phyloP scores from a whole-genome alignment of 2,113 vertebrate genomes.

The Numida meleagris region DNA sequence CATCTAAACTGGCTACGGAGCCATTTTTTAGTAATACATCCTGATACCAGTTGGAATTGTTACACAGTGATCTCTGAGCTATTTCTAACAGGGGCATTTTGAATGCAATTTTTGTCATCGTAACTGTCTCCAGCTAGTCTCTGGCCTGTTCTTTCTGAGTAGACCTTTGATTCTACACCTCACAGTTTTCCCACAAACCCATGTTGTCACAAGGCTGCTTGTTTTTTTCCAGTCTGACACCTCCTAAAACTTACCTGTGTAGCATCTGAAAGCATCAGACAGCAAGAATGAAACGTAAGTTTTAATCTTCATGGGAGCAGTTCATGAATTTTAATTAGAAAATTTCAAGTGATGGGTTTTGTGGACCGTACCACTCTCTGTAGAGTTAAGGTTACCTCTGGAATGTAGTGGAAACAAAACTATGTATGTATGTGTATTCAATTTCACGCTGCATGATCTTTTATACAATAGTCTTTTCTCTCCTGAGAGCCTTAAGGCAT shows the following conservation, averaged over 20 bases:
- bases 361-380: background rate
- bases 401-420: background rate
- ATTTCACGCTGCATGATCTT: background rate
- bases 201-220: background rate
- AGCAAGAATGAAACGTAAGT: background rate
- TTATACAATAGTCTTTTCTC: background rate
- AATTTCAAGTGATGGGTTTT: background rate
- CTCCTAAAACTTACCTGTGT: background rate
- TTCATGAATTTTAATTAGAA: background rate
- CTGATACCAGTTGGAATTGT: background rate
- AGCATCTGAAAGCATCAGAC: background rate
- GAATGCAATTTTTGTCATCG: background rate
- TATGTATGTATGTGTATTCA: background rate
- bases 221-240: background rate
- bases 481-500: background rate
- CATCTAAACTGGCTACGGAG: conserved; percentile 24
- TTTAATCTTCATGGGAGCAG: background rate
- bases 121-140: background rate
- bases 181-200: background rate
- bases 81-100: conserved; percentile 43
- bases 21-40: conserved; percentile 47
- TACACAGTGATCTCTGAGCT: conserved; percentile 32
- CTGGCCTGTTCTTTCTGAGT: background rate
- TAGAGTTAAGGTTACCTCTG: background rate
- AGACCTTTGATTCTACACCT: background rate